Evolutionary conservation across 2,888 invertebrate genomes (phyloP).

Genomic region (Hyles lineata): DNA sequence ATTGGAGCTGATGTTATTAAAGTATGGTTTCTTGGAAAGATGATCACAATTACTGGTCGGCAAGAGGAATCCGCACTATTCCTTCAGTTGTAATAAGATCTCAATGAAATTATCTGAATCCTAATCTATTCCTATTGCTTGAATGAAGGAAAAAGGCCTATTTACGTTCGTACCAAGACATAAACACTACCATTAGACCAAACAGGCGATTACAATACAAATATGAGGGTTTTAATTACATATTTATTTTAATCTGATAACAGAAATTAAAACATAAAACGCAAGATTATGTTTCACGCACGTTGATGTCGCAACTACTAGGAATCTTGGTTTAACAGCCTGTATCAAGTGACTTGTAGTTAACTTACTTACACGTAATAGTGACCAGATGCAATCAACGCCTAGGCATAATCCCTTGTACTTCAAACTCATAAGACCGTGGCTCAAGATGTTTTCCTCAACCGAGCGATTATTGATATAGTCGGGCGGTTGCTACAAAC

Average conservation of each 20-base stretch:
- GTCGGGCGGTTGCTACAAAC: no score
- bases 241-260: neutral
- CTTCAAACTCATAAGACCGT: neutral
- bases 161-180: no score
- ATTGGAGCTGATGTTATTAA: no score
- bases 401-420: neutral
- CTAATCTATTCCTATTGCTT: no score
- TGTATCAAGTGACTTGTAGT: neutral
- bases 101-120: no score
- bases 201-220: neutral
- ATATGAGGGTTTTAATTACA: neutral
- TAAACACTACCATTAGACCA: neutral
- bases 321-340: neutral
- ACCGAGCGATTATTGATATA: no score
- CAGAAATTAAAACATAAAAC: constrained; percentile 2
- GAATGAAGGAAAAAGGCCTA: no score
- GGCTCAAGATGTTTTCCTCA: no score
- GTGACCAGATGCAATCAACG: neutral
- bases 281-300: constrained; percentile 6
- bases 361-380: neutral
- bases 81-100: no score
- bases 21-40: no score
- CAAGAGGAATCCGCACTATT: no score
- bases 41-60: no score
- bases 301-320: constrained; percentile 1